phyloP scores from a whole-genome alignment of 2,797 vertebrate species.

The Peromyscus aztecus region DNA sequence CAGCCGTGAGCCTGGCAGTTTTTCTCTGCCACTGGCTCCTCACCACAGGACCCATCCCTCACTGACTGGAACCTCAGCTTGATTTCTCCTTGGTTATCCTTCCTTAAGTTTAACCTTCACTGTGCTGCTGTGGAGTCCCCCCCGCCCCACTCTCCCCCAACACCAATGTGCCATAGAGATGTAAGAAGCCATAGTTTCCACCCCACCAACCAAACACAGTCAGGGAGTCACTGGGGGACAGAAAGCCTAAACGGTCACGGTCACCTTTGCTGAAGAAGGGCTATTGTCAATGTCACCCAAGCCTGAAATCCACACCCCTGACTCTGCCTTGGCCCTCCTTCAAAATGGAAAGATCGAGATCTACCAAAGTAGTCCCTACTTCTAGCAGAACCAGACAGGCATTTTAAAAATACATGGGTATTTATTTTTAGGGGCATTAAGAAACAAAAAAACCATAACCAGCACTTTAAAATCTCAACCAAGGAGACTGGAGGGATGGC shows the following conservation, averaged over 20 bases:
- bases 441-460: not conserved
- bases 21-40: not conserved
- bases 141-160: no score
- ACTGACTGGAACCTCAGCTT: not conserved
- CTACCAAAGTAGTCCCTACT: not conserved
- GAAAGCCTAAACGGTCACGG: not conserved
- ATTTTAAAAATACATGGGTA: not conserved
- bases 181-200: not conserved
- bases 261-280: not conserved
- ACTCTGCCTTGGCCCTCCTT: not conserved
- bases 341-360: not conserved
- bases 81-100: not conserved
- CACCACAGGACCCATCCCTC: not conserved
- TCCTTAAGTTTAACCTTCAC: not conserved
- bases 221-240: not conserved
- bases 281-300: not conserved
- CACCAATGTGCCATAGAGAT: accelerated
- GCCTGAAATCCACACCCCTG: not conserved
- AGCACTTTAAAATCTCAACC: not conserved
- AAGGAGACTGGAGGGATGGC: no score
- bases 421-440: not conserved
- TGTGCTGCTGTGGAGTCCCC: no score
- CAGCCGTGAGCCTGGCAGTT: no score
- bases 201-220: not conserved
- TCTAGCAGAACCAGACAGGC: not conserved